A percentile compares a stretch with the other conserved stretches of the same genome.
Evolutionary conservation across 92 coral and sea anemone genomes (phyloP).

Genomic region (Epizoanthus fatuus): DNA sequence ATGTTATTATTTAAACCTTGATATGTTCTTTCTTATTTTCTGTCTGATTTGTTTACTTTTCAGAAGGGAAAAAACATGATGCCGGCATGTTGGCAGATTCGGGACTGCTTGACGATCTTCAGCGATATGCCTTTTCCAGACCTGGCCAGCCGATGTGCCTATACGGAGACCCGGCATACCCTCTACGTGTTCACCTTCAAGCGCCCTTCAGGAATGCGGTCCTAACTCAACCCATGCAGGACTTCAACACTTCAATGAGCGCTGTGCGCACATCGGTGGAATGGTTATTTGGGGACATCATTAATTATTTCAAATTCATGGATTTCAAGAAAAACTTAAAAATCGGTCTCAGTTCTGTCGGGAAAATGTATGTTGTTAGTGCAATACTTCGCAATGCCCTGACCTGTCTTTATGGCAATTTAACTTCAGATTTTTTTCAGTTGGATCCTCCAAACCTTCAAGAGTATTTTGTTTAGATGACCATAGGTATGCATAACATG

Average conservation of each 20-base stretch:
- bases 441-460: conserved; percentile 23
- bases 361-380: conserved; percentile 25
- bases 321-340: conserved; percentile 12
- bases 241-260: too few species aligned
- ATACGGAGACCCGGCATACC: too few species aligned
- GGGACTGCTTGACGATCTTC: background rate
- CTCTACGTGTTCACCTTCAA: too few species aligned
- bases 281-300: too few species aligned
- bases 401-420: conserved; percentile 17
- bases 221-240: too few species aligned
- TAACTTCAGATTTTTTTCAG: conserved; percentile 12
- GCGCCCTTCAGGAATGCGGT: too few species aligned
- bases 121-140: background rate
- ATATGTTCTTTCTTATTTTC: too few species aligned
- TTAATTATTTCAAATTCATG: too few species aligned
- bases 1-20: too few species aligned
- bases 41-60: conserved; percentile 5
- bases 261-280: too few species aligned
- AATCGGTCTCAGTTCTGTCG: conserved; percentile 7
- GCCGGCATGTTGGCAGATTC: background rate
- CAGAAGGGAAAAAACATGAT: too few species aligned
- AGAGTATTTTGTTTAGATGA: conserved; percentile 4
- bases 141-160: too few species aligned
- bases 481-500: background rate
- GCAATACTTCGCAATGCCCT: conserved; percentile 13